These are phyloP conservation scores for Drosophila nikananu DNA, from an alignment of 1,140 invertebrate species.

Conservation along the genomic window DNA sequence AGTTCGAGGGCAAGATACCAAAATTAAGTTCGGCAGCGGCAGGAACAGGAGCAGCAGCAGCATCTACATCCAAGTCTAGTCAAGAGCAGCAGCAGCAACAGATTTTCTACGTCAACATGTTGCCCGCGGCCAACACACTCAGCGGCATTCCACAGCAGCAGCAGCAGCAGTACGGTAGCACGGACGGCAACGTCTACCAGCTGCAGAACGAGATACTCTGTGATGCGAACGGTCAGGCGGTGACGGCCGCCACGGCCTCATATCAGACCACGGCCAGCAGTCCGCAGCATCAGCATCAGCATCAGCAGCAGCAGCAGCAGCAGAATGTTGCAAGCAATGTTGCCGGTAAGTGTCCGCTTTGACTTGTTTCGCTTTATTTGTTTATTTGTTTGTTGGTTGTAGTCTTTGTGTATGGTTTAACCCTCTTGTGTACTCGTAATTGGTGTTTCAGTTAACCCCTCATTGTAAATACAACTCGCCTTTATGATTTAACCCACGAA, in stretches of 20 bases:
- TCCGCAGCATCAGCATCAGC: conserved; percentile 52
- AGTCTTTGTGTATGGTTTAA: conserved; percentile 59
- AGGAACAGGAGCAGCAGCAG: conserved; percentile 58
- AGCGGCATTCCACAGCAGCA: conserved; percentile 81
- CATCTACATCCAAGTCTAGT: conserved; percentile 74
- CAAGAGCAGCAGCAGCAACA: conserved; percentile 62
- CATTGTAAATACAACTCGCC: conserved; percentile 35
- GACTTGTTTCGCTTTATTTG: conserved; percentile 36
- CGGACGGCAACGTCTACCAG: conserved; percentile 79
- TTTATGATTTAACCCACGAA: conserved; percentile 27
- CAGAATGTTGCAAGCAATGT: conserved; percentile 65
- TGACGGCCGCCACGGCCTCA: conserved; percentile 61
- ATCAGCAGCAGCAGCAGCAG: conserved; percentile 61
- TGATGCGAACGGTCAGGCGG: conserved; percentile 75
- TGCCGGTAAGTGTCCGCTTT: conserved; percentile 69
- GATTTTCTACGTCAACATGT: conserved; percentile 73
- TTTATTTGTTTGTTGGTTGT: conserved; percentile 62
- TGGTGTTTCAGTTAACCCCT: conserved; percentile 48
- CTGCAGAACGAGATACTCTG: conserved; percentile 82
- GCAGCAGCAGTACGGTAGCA: conserved; percentile 61
- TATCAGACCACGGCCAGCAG: conserved; percentile 72
- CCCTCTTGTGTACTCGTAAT: conserved; percentile 55
- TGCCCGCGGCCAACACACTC: conserved; percentile 78
- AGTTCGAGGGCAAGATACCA: conserved; percentile 85
- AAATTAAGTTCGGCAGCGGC: conserved; percentile 61